These are phyloP conservation scores for Ostrea edulis DNA, from an alignment of 1,140 invertebrate genomes.

Conservation along the genomic window DNA sequence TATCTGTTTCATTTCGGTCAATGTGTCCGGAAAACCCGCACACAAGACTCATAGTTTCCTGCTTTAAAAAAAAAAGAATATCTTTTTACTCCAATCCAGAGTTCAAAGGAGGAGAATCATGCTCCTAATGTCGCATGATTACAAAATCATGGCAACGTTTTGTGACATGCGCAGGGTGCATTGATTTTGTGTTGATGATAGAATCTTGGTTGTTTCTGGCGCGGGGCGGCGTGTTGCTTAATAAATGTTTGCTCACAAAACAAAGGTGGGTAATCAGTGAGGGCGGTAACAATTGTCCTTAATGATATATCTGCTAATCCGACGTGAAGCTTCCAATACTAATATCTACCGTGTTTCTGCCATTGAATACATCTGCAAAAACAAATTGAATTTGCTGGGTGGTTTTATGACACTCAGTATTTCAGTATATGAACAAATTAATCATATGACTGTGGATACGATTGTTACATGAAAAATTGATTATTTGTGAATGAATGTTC, in stretches of 20 bases:
- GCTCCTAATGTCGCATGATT: constrained; percentile 3
- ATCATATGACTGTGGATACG: neutral
- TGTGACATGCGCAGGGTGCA: constrained; percentile 2
- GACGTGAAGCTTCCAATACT: neutral
- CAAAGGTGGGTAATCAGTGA: neutral
- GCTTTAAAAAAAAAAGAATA: neutral
- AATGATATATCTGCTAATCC: neutral
- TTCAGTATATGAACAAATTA: neutral
- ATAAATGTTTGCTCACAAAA: neutral
- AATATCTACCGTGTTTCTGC: neutral
- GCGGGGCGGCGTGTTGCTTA: constrained; percentile 5
- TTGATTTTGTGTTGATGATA: constrained; percentile 18
- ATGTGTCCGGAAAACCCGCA: neutral
- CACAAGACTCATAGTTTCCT: neutral
- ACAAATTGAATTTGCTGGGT: neutral
- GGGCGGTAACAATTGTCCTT: neutral
- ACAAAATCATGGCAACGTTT: constrained; percentile 18
- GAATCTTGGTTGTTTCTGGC: neutral
- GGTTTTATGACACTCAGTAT: too few species aligned
- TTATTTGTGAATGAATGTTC: neutral
- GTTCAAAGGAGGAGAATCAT: neutral
- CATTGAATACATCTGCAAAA: neutral
- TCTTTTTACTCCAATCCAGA: neutral
- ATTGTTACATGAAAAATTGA: neutral
- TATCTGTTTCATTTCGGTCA: neutral